Evolutionary conservation across 2,113 vertebrate genomes (phyloP).

Genomic region (Ictalurus punctatus): DNA sequence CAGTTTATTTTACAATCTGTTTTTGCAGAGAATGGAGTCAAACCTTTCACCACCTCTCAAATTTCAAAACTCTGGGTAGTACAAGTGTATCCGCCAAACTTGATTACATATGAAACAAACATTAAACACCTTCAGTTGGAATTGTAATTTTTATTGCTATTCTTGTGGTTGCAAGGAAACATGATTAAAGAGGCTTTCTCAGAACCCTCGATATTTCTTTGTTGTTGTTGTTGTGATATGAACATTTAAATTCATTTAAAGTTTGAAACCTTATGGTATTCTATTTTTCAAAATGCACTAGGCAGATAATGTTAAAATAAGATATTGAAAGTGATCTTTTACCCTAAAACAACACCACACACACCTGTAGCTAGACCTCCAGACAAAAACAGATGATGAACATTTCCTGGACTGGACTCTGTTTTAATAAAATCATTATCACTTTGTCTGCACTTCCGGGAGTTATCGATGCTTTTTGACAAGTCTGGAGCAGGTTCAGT

Average conservation of each 20-base stretch:
- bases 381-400: not conserved
- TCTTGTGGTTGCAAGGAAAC: not conserved
- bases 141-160: not conserved
- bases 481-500: conserved; percentile 11
- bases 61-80: not conserved
- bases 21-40: not conserved
- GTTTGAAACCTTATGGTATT: not conserved
- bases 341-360: not conserved
- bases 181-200: conserved; percentile 10
- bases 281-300: not conserved
- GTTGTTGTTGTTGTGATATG: conserved; percentile 11
- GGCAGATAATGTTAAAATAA: not conserved
- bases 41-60: not conserved
- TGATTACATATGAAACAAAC: not conserved
- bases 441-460: not conserved
- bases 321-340: not conserved
- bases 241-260: not conserved
- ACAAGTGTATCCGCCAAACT: not conserved
- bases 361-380: not conserved
- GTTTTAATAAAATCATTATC: conserved; percentile 26
- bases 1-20: not conserved
- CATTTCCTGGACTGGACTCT: not conserved
- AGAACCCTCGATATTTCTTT: not conserved
- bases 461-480: conserved; percentile 8
- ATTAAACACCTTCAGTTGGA: not conserved